Evolutionary conservation across 1,140 invertebrate species (phyloP), one percentile per base, ranked within the genome.

Genomic region (Cyphomyrmex costatus): DNA sequence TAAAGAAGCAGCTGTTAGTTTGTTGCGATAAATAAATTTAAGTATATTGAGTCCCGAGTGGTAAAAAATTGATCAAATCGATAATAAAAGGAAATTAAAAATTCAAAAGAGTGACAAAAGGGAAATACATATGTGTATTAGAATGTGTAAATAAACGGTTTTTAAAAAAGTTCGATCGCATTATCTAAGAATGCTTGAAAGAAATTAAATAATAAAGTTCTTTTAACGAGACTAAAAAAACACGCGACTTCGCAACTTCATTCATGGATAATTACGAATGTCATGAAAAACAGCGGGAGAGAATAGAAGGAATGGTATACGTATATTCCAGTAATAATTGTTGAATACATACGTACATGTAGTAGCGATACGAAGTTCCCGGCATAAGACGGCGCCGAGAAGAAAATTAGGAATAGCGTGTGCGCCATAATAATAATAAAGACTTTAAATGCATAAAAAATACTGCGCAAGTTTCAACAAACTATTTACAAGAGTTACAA

Each of bases 311-410:
- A 30, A 12, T 30, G 14, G 4, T 56, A 21, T 33, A 58, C 27
- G n/a, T 60, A 33, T 74, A 71, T 30, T 42, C 36, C 36, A 42
- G 19, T 89, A 89, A 82, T 77, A 89, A 86, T 76, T 74, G 1
- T 63, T 66, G 19, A 71, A 88, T 88, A 88, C 76, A 85, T 89
- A 89, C 88, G 36, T 89, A 79, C 65, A 66, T 51, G 76, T 79
- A 19, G 76, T 68, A 86, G 86, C 6, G 42, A 53, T 82, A 86
- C 24, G 88, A 61, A 89, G 61, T 86, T 88, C 70, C 79, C 71
- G 88, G 65, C 49, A 61, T 16, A 66, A 10, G 70, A 24, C 24
- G 77, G 70, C 70, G 63, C 27, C 49, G 76, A 76, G 42, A 51
- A 71, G 53, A 76, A 19, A 36, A 74, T 74, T 73, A 65, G 42